Percentiles rank a stretch among this genome's conserved stretches.
Conservation (phyloP, 2,888 invertebrate species). For the Mythimna lalbum region DNA sequence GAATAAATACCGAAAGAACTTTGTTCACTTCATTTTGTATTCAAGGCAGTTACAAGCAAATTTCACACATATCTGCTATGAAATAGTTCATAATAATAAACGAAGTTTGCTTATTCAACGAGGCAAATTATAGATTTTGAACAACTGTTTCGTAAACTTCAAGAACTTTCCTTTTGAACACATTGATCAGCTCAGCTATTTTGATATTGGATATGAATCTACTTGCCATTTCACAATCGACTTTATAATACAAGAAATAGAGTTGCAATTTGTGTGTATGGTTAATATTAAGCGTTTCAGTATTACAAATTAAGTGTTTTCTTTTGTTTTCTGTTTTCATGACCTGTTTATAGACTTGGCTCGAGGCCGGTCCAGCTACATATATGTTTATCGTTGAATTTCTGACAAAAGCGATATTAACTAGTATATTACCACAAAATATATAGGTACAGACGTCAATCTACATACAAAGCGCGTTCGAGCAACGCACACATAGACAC, state of each 20-base stretch:
- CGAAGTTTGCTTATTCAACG: constrained; percentile 35
- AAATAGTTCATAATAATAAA: constrained; percentile 39
- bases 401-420: neutral
- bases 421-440: too few relatives aligned
- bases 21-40: constrained; percentile 15
- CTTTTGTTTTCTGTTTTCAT: constrained; percentile 17
- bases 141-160: constrained; percentile 49
- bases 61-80: constrained; percentile 23
- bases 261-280: neutral
- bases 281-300: constrained; percentile 12
- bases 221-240: neutral
- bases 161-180: constrained; percentile 47
- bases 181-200: constrained; percentile 56
- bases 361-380: neutral
- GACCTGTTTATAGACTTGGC: constrained; percentile 7
- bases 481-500: too few relatives aligned
- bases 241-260: accelerated
- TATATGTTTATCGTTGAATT: neutral
- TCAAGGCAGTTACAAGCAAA: constrained; percentile 23
- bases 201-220: constrained; percentile 19
- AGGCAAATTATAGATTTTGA: constrained; percentile 49
- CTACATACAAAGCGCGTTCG: too few relatives aligned
- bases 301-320: constrained; percentile 24
- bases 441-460: too few relatives aligned
- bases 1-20: constrained; percentile 4